Evolutionary conservation across 2,113 vertebrate species (phyloP).

Genomic region (Triplophysa siluroides): DNA sequence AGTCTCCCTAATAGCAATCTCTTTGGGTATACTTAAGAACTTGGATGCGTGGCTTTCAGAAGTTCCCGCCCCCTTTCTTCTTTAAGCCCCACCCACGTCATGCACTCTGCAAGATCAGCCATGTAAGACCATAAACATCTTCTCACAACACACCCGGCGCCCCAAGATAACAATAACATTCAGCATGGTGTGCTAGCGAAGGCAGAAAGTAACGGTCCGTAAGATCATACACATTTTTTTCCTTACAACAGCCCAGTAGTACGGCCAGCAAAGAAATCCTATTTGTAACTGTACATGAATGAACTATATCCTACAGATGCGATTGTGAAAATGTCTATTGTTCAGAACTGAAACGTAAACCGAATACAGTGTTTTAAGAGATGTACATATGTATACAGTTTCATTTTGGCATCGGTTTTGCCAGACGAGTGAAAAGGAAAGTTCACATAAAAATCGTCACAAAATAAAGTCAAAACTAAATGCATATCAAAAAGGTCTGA

Average conservation of each 20-base stretch:
- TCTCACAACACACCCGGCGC: slow-evolving; percentile 17
- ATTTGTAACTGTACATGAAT: slow-evolving; percentile 19
- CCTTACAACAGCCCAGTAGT: slow-evolving; percentile 15
- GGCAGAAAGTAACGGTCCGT: slow-evolving; percentile 45
- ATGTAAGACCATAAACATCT: slow-evolving; percentile 38
- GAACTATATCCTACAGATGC: slow-evolving; percentile 25
- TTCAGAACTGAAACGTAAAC: slow-evolving; percentile 30
- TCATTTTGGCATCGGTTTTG: slow-evolving; percentile 46
- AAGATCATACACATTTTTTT: slow-evolving; percentile 26
- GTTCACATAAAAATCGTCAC: slow-evolving; percentile 62
- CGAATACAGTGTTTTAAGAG: background rate
- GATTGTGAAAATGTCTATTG: slow-evolving; percentile 35
- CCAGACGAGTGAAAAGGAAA: slow-evolving; percentile 60
- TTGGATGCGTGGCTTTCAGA: slow-evolving; percentile 40
- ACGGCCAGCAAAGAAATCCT: slow-evolving; percentile 28
- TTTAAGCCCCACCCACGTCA: slow-evolving; percentile 3
- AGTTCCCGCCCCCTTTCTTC: slow-evolving; percentile 32
- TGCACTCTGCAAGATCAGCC: slow-evolving; percentile 49
- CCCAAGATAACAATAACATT: slow-evolving; percentile 55
- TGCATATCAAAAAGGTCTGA: slow-evolving; percentile 70
- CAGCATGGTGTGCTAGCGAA: slow-evolving; percentile 53
- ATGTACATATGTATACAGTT: slow-evolving; percentile 40
- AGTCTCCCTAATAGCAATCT: slow-evolving; percentile 60
- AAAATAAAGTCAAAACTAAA: slow-evolving; percentile 60
- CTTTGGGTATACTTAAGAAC: slow-evolving; percentile 73